These are phyloP conservation scores for Cavia aperea DNA, from an alignment of 2,113 vertebrate genomes.

Conservation along the genomic window DNA sequence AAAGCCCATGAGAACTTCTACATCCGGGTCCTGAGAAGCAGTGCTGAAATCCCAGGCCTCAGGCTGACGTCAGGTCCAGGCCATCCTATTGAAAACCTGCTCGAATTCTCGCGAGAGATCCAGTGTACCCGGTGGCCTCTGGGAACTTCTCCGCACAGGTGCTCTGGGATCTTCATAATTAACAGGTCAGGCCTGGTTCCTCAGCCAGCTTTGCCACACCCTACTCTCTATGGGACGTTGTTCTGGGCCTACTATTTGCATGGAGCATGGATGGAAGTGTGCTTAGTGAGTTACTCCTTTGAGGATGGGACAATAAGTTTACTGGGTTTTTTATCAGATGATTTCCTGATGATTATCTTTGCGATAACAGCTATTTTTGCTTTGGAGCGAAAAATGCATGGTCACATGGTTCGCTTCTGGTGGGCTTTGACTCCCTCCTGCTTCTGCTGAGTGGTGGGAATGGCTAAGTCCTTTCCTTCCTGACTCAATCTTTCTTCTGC, in stretches of 20 bases:
- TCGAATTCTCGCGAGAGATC: not conserved
- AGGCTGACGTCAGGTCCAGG: not conserved
- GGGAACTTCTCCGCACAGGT: not conserved
- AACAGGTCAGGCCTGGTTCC: not conserved
- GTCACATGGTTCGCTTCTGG: not conserved
- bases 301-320: not conserved
- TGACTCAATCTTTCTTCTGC: not conserved
- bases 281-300: not conserved
- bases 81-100: not conserved
- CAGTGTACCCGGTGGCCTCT: not conserved
- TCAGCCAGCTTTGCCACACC: no score
- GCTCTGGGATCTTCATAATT: not conserved
- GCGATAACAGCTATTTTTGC: not conserved
- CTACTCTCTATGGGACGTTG: not conserved
- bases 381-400: not conserved
- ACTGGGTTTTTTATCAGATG: not conserved
- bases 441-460: not conserved
- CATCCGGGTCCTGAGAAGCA: not conserved
- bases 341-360: not conserved
- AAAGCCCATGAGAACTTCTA: not conserved
- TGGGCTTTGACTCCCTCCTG: not conserved
- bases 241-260: not conserved
- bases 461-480: not conserved
- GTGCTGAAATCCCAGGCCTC: no score
- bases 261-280: not conserved